Base-by-base conservation (phyloP, 2,797 vertebrate species). In the Onychomys torridus region DNA sequence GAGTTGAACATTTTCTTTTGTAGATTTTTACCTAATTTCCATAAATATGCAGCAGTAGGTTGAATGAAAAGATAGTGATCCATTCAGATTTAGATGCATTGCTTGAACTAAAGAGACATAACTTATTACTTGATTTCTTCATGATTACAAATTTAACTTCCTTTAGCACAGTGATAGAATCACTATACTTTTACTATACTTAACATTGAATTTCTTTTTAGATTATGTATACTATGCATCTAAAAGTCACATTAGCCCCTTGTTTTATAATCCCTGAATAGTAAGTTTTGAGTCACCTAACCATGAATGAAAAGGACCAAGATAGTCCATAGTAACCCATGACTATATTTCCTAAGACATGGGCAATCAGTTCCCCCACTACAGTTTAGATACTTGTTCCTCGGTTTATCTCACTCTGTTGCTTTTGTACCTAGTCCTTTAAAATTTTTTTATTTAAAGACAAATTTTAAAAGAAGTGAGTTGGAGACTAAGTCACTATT, bases 51-150 rank as follows among this genome's bases (percentile, higher is more conserved):
- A 87, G 27, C 6, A 84, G 65, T 59, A 77, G 23, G 76, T 73
- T 85, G 2, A 32, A 81, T 16, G 11, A 69, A 86, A 96, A 93
- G 13, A 71, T 78, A 93, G 78, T 37, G 6, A 19, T 69, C 34
- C 13, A 25, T 12, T 96, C n/a, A 81, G 14, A 63, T 91, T 90
- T 93, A 92, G 94, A 89, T 69, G 49, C 16, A 91, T 78, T 76
- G 32, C 57, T 95, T 93, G 73, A 84, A 55, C 14, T 84, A 76
- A 65, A 79, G 21, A 90, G 46, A 67, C 52, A 40, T 46, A 81
- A 25, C 52, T 9, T 76, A 55, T 19, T 77, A 43, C 29, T 4
- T 65, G 27, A 29, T 49, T 49, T 83, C 29, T 59, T 92, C 3
- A 49, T 32, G 23, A 75, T 75, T 63, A 75, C 16, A 65, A 37